Conservation (phyloP, 2,113 vertebrate species). For the Microtus montanus region DNA sequence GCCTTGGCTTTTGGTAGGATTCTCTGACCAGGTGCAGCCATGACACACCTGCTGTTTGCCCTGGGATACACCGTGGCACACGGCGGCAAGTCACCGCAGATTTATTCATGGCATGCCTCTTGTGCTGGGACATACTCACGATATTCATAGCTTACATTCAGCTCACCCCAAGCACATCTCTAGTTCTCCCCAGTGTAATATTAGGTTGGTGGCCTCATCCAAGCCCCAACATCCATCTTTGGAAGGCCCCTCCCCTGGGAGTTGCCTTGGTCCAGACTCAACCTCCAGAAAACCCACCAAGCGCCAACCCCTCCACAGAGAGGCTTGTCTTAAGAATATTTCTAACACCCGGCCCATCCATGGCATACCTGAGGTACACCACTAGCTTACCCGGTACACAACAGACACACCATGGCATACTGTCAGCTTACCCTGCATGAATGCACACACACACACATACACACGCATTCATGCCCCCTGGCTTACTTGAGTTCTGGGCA, state of each 20-base stretch:
- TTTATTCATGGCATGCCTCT: neutral
- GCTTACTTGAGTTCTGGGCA: neutral
- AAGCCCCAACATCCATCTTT: too few relatives aligned
- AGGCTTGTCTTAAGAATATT: too few relatives aligned
- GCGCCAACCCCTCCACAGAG: too few relatives aligned
- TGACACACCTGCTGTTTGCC: neutral
- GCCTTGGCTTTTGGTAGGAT: neutral
- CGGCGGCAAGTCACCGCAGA: too few relatives aligned
- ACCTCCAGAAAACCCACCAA: too few relatives aligned
- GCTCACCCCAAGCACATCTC: neutral
- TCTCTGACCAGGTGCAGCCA: neutral
- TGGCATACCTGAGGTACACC: neutral
- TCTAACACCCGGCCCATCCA: too few relatives aligned
- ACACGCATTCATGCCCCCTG: neutral
- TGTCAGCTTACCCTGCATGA: neutral
- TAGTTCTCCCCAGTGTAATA: too few relatives aligned
- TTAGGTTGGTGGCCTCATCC: too few relatives aligned
- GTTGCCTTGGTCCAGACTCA: too few relatives aligned
- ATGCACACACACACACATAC: neutral
- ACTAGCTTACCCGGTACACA: neutral
- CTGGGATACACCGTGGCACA: neutral
- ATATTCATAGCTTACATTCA: neutral
- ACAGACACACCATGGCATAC: neutral
- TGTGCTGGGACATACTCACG: neutral
- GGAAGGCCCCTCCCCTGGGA: too few relatives aligned